phyloP scores from a whole-genome alignment of 1,140 invertebrate species.

The Pseudomyrmex sp. region DNA sequence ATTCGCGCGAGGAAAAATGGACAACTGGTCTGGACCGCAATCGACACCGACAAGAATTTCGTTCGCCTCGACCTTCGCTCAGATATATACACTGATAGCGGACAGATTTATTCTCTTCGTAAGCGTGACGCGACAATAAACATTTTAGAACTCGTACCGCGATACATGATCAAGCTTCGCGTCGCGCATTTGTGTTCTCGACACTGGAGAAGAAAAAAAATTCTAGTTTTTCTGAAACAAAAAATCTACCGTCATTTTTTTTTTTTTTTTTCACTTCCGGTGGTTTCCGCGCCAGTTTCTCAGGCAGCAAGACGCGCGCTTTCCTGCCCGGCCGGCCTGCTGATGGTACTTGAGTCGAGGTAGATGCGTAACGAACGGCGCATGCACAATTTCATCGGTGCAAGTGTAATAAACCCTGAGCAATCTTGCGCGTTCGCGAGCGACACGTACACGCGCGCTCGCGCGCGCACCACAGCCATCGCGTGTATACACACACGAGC shows the following conservation, averaged over 20 bases:
- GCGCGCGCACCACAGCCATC: too few species aligned
- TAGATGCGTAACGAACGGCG: slow-evolving; percentile 70
- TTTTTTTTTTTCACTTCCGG: slow-evolving; percentile 1
- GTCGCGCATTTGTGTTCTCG: not conserved
- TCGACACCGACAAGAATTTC: slow-evolving; percentile 25
- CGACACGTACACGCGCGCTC: not conserved
- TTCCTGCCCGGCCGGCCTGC: slow-evolving; percentile 47
- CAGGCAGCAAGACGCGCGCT: slow-evolving; percentile 42
- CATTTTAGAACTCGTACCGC: not conserved
- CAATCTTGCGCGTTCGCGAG: slow-evolving; percentile 56
- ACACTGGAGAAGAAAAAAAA: too few species aligned
- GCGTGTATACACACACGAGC: too few species aligned
- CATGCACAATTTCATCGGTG: slow-evolving; percentile 76
- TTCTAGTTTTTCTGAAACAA: not conserved
- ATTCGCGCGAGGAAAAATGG: slow-evolving; percentile 19
- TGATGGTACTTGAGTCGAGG: slow-evolving; percentile 52
- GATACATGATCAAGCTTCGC: not conserved
- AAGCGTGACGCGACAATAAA: not conserved
- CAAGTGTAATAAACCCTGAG: slow-evolving; percentile 77
- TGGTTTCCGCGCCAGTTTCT: slow-evolving; percentile 54
- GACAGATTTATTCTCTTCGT: slow-evolving; percentile 2
- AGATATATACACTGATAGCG: not conserved
- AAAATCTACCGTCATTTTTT: slow-evolving; percentile 2
- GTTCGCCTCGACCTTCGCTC: slow-evolving; percentile 23
- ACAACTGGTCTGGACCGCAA: slow-evolving; percentile 14